A percentile compares a stretch with the other conserved stretches of the same genome.
phyloP scores from a whole-genome alignment of 2,888 invertebrate species.

The Leptura quadrifasciata region DNA sequence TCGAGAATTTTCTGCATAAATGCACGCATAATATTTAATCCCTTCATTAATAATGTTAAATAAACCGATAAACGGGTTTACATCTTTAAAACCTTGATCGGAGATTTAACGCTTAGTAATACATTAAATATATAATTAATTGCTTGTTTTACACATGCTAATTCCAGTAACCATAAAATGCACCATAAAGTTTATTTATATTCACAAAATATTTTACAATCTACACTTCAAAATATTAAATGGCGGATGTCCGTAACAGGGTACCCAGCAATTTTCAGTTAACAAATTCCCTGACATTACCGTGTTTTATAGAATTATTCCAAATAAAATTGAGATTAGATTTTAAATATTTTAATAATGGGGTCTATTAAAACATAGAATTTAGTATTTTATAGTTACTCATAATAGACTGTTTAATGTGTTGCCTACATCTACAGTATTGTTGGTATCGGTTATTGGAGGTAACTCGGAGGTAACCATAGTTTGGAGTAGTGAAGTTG shows the following conservation, averaged over 20 bases:
- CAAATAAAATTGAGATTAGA: too few relatives aligned
- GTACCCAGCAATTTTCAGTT: too few relatives aligned
- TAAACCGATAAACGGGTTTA: background rate
- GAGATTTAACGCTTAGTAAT: slow-evolving; percentile 4
- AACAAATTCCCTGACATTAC: too few relatives aligned
- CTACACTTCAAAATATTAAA: background rate
- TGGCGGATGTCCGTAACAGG: background rate
- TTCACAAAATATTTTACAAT: background rate
- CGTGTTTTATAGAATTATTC: too few relatives aligned
- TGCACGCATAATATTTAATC: background rate
- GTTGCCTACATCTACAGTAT: too few relatives aligned
- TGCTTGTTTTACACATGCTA: background rate
- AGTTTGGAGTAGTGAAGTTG: too few relatives aligned
- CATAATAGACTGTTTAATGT: too few relatives aligned
- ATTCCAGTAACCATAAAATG: slow-evolving; percentile 4
- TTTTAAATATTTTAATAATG: too few relatives aligned
- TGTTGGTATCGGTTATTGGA: too few relatives aligned
- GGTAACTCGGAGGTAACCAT: too few relatives aligned
- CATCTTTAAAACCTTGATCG: slow-evolving; percentile 7
- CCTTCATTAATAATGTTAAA: slow-evolving; percentile 5
- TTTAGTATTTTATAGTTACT: too few relatives aligned
- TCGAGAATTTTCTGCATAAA: background rate
- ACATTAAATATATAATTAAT: slow-evolving; percentile 7
- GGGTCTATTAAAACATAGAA: too few relatives aligned
- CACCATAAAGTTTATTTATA: background rate